Evolutionary conservation across 2,113 vertebrate species (phyloP).

Genomic region (Passer domesticus): DNA sequence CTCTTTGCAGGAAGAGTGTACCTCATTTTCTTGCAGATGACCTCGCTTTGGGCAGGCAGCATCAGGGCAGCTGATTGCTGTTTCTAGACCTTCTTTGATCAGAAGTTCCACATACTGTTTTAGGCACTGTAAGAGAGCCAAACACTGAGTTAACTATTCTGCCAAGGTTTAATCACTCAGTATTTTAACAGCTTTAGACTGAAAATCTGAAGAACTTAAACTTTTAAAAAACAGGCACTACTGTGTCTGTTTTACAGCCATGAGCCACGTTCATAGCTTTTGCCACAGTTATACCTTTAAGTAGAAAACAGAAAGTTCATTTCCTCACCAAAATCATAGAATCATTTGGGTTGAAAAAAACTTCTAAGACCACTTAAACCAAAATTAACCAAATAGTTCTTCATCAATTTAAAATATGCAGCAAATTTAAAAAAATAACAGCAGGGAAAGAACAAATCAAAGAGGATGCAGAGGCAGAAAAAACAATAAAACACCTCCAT

Average conservation of each 20-base stretch:
- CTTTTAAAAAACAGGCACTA: not conserved
- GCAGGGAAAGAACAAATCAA: not conserved
- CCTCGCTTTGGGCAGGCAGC: constrained; percentile 94
- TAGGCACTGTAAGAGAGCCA: constrained; percentile 85
- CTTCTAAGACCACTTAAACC: not conserved
- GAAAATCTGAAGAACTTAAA: not conserved
- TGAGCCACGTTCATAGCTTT: not conserved
- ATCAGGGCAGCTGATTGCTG: constrained; percentile 95
- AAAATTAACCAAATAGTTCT: not conserved
- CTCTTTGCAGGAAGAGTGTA: constrained; percentile 1
- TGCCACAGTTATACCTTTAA: not conserved
- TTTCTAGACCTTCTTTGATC: constrained; percentile 97
- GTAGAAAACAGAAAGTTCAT: not conserved
- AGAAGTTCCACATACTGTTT: constrained; percentile 98
- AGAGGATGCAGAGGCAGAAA: not conserved
- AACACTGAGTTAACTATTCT: not conserved
- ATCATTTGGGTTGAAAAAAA: not conserved
- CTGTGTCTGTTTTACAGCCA: not conserved
- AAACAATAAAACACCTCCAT: not conserved
- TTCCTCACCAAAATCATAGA: not conserved
- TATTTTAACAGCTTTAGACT: not conserved
- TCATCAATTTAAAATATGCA: not conserved
- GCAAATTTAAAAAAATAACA: not conserved
- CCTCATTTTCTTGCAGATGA: constrained; percentile 94
- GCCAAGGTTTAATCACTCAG: not conserved